Evolutionary conservation across 53 echinoderm and acorn worm genomes (phyloP).

Genomic region (Astropecten irregularis): DNA sequence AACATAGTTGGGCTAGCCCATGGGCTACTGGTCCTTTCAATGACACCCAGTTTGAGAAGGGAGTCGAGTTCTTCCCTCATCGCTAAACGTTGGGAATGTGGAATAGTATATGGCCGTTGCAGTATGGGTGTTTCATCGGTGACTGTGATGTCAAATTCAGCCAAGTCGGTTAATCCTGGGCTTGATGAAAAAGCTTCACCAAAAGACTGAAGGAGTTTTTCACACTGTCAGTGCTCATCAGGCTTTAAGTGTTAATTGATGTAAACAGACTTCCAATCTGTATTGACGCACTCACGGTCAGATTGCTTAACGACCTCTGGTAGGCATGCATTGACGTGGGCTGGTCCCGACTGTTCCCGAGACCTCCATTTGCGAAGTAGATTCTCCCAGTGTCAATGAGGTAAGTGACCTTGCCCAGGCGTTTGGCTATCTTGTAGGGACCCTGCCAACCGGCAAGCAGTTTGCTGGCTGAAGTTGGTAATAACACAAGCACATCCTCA

Average conservation of each 20-base stretch:
- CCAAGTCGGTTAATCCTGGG: conserved; percentile 9
- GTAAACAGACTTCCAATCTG: background rate
- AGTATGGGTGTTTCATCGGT: conserved; percentile 19
- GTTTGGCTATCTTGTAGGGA: conserved; percentile 18
- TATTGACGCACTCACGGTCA: too few relatives aligned
- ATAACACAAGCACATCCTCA: background rate
- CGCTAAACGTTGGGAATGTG: conserved; percentile 25
- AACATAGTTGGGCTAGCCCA: conserved; percentile 18
- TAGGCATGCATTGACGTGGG: background rate
- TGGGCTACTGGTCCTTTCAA: conserved; percentile 23
- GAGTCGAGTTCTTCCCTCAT: conserved; percentile 49
- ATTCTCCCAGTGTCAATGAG: conserved; percentile 7
- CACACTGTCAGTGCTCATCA: background rate
- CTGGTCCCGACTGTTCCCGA: background rate
- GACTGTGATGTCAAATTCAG: conserved; percentile 30
- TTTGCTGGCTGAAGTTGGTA: background rate
- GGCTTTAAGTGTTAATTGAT: background rate
- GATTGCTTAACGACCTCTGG: background rate
- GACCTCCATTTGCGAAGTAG: background rate
- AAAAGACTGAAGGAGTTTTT: conserved; percentile 4
- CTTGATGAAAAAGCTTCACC: background rate
- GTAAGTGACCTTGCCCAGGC: conserved; percentile 46
- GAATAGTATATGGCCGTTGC: conserved; percentile 23
- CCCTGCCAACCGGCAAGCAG: conserved; percentile 38
- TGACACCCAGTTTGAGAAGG: conserved; percentile 10